Evolutionary conservation across 1,140 invertebrate species (phyloP).

Genomic region (Triops cancriformis): DNA sequence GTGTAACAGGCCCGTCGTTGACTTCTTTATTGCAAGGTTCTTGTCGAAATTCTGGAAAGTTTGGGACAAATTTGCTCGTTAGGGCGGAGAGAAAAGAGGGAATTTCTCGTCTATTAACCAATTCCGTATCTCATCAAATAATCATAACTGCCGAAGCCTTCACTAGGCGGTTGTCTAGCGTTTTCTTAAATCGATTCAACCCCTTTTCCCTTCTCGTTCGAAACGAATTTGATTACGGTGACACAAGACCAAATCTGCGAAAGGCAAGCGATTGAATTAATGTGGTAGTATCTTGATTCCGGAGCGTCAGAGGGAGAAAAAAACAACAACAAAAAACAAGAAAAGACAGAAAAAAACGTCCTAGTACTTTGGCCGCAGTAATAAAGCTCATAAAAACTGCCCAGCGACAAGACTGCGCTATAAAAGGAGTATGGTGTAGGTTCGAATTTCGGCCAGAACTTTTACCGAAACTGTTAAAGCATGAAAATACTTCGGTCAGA

Average conservation of each 20-base stretch:
- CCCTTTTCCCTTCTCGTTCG: not conserved
- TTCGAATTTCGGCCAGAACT: not conserved
- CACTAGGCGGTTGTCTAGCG: not conserved
- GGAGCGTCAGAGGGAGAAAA: too few species aligned
- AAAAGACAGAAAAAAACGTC: not conserved
- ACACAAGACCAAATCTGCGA: not conserved
- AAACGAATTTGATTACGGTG: not conserved
- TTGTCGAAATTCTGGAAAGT: not conserved
- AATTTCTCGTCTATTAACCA: not conserved
- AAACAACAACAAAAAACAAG: not conserved
- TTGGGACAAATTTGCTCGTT: not conserved
- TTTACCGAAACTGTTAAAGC: too few species aligned
- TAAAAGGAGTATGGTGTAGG: not conserved
- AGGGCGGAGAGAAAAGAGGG: not conserved
- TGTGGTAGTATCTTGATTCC: not conserved
- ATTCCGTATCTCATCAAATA: not conserved
- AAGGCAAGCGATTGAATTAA: conserved; percentile 6
- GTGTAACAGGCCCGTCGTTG: too few species aligned
- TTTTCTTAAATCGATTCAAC: not conserved
- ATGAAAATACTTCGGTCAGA: too few species aligned
- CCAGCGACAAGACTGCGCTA: not conserved
- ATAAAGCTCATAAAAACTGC: not conserved
- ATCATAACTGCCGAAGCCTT: not conserved
- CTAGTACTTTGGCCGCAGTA: not conserved
- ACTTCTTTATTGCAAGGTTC: too few species aligned